These are phyloP conservation scores for Drosophila tristis DNA, from an alignment of 1,140 invertebrate genomes.

Conservation along the genomic window DNA sequence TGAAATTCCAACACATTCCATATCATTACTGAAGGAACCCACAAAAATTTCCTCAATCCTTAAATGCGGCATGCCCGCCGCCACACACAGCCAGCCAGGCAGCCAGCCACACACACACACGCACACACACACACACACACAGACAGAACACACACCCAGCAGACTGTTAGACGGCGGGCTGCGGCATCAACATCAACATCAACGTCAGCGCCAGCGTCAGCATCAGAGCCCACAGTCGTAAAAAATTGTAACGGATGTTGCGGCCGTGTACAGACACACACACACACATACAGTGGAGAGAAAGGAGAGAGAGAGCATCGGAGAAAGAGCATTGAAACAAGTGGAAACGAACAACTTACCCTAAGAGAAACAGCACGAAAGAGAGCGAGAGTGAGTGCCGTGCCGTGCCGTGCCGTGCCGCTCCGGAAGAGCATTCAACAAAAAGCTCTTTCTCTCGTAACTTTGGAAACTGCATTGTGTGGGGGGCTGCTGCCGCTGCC, in stretches of 20 bases:
- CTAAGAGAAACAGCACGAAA: conserved; percentile 24
- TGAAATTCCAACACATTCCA: conserved; percentile 83
- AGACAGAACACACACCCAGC: conserved; percentile 18
- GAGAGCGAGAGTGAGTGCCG: conserved; percentile 30
- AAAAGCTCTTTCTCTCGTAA: conserved; percentile 58
- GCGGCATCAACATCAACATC: conserved; percentile 78
- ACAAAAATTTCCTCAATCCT: conserved; percentile 82
- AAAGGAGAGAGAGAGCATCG: background rate
- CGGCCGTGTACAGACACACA: conserved; percentile 60
- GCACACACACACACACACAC: conserved; percentile 8
- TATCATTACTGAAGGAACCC: conserved; percentile 82
- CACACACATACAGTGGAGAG: conserved; percentile 15
- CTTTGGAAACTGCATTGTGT: conserved; percentile 62
- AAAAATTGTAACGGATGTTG: conserved; percentile 82
- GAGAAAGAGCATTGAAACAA: conserved; percentile 57
- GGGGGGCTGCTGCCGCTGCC: background rate
- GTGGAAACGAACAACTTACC: conserved; percentile 64
- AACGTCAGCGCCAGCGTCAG: conserved; percentile 40
- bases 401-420: conserved; percentile 12
- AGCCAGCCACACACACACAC: conserved; percentile 18
- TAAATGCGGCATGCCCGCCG: conserved; percentile 64
- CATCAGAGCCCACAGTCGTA: conserved; percentile 62
- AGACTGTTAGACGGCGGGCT: conserved; percentile 40
- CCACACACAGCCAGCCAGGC: conserved; percentile 14
- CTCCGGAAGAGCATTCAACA: conserved; percentile 1